A percentile compares a stretch with the other conserved stretches of the same genome.
These are phyloP conservation scores for Mustela lutreola DNA, from an alignment of 2,113 vertebrate species.

Conservation along the genomic window DNA sequence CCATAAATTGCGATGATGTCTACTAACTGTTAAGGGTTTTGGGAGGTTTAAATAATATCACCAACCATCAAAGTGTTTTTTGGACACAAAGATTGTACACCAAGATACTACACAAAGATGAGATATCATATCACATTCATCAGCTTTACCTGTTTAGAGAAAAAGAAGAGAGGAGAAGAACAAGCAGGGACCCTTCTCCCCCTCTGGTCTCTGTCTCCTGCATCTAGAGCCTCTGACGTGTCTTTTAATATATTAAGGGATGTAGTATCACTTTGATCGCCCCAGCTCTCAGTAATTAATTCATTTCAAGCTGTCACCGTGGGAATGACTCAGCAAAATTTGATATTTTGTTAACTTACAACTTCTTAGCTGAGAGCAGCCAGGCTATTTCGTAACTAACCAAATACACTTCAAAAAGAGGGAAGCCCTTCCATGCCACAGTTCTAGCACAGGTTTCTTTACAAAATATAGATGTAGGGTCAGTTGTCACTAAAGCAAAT, in stretches of 20 bases:
- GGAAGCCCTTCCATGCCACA: neutral
- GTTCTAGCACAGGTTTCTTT: neutral
- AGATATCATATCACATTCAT: neutral
- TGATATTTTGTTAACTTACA: neutral
- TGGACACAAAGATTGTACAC: neutral
- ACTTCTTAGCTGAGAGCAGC: neutral
- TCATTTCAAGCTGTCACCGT: neutral
- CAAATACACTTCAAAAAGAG: neutral
- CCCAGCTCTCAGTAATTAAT: neutral
- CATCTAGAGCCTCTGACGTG: neutral
- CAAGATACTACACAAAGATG: neutral
- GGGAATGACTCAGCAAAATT: neutral
- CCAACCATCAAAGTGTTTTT: neutral
- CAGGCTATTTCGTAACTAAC: neutral
- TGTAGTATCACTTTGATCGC: neutral
- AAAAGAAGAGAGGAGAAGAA: neutral
- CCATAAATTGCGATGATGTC: neutral
- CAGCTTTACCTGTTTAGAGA: neutral
- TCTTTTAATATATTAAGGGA: neutral
- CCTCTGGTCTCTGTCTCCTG: neutral
- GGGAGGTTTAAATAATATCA: neutral
- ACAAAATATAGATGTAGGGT: neutral
- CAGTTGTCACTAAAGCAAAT: neutral
- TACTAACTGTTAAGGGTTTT: neutral
- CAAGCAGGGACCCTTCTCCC: neutral